phyloP scores from a whole-genome alignment of 2,888 invertebrate species.

The Allygus modestus region DNA sequence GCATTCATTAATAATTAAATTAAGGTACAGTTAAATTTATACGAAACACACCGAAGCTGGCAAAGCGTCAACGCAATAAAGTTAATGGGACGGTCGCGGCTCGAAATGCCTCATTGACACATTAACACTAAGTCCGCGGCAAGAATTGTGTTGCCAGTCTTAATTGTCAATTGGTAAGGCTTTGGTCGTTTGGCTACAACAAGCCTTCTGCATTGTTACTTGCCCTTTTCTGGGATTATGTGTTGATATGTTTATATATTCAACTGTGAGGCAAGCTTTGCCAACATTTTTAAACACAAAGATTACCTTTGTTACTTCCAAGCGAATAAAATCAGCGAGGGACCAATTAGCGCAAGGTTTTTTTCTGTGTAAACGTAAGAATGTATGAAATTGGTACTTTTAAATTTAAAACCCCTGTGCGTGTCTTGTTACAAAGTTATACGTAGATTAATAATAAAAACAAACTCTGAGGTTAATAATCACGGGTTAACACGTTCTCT shows the following conservation, averaged over 20 bases:
- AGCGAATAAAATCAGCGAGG: too few species aligned
- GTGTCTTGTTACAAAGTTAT: too few species aligned
- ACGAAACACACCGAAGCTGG: too few species aligned
- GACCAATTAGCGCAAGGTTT: neutral
- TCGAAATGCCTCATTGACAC: slow-evolving; percentile 1
- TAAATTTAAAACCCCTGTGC: too few species aligned
- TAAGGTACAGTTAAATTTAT: too few species aligned
- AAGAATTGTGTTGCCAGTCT: neutral
- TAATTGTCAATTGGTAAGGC: neutral
- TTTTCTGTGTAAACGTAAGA: too few species aligned
- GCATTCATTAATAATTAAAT: too few species aligned
- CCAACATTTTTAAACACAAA: neutral
- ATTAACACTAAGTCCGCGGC: neutral
- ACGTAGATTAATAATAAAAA: too few species aligned
- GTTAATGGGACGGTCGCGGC: neutral
- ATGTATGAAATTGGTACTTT: too few species aligned
- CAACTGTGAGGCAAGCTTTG: neutral
- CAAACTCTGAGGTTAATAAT: too few species aligned
- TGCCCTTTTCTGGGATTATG: neutral
- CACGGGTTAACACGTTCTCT: too few species aligned
- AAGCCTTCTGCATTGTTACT: slow-evolving; percentile 6
- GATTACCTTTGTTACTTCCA: neutral
- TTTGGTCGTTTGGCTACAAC: neutral
- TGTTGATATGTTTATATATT: neutral
- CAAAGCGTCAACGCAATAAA: neutral